Evolutionary conservation across 2,797 vertebrate species (phyloP).

Genomic region (Parambassis ranga): DNA sequence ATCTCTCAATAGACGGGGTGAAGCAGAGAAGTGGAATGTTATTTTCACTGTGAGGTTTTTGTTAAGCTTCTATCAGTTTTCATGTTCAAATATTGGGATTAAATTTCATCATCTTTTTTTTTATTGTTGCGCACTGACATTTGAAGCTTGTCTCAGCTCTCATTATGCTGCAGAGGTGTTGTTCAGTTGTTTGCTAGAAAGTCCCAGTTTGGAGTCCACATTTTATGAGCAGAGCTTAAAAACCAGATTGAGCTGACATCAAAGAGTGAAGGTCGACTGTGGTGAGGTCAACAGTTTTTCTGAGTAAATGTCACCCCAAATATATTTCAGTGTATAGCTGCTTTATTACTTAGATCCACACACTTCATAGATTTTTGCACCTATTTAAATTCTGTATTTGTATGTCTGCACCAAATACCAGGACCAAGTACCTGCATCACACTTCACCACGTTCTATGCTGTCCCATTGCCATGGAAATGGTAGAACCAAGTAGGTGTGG

Average conservation of each 20-base stretch:
- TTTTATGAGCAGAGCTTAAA: constrained; percentile 35
- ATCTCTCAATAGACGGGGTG: neutral
- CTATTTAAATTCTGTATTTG: too few relatives aligned
- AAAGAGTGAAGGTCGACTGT: too few relatives aligned
- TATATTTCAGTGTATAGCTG: neutral
- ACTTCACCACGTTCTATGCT: too few relatives aligned
- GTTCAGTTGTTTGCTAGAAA: constrained; percentile 25
- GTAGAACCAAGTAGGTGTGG: too few relatives aligned
- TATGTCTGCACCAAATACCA: too few relatives aligned
- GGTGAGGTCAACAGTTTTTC: too few relatives aligned
- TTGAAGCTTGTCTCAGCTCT: constrained; percentile 1
- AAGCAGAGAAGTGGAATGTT: neutral
- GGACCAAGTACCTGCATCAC: too few relatives aligned
- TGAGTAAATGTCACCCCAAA: too few relatives aligned
- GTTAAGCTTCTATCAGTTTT: neutral
- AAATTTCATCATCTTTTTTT: neutral
- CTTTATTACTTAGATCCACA: too few relatives aligned
- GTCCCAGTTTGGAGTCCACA: neutral
- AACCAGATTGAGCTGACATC: neutral
- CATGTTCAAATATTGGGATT: neutral
- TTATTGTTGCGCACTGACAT: neutral
- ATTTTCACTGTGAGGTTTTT: neutral
- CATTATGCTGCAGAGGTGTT: constrained; percentile 13
- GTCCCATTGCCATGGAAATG: too few relatives aligned
- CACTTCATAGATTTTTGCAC: too few relatives aligned